These are phyloP conservation scores for Myiotriccus ornatus DNA, from an alignment of 2,797 vertebrate species.

Conservation along the genomic window DNA sequence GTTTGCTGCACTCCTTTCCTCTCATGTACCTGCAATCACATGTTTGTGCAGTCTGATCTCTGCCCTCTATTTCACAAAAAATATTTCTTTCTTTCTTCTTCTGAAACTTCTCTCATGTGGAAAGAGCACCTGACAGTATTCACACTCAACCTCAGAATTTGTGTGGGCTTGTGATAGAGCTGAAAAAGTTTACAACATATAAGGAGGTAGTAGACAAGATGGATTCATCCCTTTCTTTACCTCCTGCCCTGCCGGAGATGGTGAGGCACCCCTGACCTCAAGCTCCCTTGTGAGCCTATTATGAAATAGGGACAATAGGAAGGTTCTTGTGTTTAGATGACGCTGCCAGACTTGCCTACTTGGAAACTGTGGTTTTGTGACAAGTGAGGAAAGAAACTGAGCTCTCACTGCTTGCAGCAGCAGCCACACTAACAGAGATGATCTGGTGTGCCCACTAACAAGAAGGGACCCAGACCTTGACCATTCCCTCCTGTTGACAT, in stretches of 20 bases:
- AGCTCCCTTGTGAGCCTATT: not conserved
- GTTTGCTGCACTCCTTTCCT: not conserved
- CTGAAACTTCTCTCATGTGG: not conserved
- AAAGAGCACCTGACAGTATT: not conserved
- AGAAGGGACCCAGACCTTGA: not conserved
- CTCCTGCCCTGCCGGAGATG: not conserved
- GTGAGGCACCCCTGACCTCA: rapidly evolving
- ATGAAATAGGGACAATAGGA: not conserved
- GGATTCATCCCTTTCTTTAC: not conserved
- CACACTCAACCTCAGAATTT: not conserved
- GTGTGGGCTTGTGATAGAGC: not conserved
- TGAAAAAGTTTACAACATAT: not conserved
- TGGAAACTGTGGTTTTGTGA: not conserved
- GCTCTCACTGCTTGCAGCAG: not conserved
- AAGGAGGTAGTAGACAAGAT: not conserved
- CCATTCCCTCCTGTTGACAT: not conserved
- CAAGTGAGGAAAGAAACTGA: not conserved
- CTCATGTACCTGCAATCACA: not conserved
- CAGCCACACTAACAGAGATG: not conserved
- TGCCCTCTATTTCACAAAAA: not conserved
- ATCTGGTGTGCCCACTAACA: not conserved
- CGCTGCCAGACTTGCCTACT: not conserved
- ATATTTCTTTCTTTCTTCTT: not conserved
- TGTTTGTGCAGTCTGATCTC: not conserved
- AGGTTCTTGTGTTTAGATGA: not conserved